Percentiles rank a stretch among this genome's conserved stretches.
Conservation (phyloP, 2,888 invertebrate genomes). For the Ennomos erosarius region DNA sequence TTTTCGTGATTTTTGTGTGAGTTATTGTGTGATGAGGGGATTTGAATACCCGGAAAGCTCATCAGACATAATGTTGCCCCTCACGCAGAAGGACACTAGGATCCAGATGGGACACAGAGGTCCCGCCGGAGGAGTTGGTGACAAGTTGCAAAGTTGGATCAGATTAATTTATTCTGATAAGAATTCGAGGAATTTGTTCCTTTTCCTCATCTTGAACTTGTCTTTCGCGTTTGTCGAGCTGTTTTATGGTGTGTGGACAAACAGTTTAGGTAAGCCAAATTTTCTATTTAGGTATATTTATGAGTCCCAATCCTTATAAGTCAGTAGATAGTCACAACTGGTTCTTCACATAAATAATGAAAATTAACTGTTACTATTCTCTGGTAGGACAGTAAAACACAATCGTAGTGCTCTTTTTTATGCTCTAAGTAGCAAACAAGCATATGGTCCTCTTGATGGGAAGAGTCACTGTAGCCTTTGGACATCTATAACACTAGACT, state of each 20-base stretch:
- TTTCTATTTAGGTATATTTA: background rate
- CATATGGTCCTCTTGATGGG: no score
- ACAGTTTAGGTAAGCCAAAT: constrained; percentile 89
- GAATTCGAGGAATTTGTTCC: constrained; percentile 96
- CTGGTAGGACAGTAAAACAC: no score
- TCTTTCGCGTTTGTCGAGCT: constrained; percentile 99
- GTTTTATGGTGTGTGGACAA: constrained; percentile 95
- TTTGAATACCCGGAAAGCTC: constrained; percentile 46
- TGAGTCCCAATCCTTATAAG: no score
- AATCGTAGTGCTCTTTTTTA: no score
- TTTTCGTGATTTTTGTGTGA: constrained; percentile 64
- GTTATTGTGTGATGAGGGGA: constrained; percentile 72
- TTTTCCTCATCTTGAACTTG: constrained; percentile 96
- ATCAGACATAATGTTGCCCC: constrained; percentile 88
- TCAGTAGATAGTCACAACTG: no score
- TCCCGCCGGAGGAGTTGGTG: constrained; percentile 87
- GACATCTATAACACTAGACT: no score
- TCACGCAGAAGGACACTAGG: constrained; percentile 89
- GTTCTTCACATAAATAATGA: no score
- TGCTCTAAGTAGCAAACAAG: no score
- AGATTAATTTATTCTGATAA: constrained; percentile 96
- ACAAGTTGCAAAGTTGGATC: constrained; percentile 91
- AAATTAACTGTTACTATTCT: no score
- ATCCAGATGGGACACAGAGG: constrained; percentile 69
- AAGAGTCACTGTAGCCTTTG: no score